Evolutionary conservation across 2,888 invertebrate species (phyloP).

Genomic region (Lepetodrilus schrolli): DNA sequence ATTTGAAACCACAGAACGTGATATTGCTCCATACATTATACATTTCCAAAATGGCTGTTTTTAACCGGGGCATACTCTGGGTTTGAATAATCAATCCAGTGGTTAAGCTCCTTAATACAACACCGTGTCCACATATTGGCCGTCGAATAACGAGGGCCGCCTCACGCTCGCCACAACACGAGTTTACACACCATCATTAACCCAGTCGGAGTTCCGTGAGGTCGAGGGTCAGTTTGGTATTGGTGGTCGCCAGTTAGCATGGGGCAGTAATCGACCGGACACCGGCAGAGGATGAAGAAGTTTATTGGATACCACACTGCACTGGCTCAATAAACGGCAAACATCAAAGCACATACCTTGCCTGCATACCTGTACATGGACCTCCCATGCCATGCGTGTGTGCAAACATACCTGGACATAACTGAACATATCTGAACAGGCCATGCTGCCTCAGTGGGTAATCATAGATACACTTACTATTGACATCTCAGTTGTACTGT

Average conservation of each 20-base stretch:
- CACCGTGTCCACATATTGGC: background rate
- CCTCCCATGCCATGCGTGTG: background rate
- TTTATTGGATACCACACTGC: background rate
- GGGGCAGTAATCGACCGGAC: background rate
- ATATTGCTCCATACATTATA: no score
- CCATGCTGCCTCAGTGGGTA: no score
- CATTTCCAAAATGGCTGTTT: no score
- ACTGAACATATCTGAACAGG: no score
- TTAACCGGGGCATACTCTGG: no score
- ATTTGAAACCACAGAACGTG: no score
- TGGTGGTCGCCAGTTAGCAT: background rate
- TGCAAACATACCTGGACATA: background rate
- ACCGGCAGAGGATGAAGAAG: background rate
- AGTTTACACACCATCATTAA: background rate
- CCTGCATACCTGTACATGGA: no score
- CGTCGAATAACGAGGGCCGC: background rate
- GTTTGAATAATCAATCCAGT: slow-evolving; percentile 3
- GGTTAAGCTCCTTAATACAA: background rate
- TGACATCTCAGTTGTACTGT: no score
- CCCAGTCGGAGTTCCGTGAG: background rate
- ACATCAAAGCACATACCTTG: background rate
- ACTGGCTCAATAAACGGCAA: background rate
- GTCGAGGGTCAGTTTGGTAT: background rate
- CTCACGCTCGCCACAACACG: background rate
- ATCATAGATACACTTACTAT: no score